Base-by-base conservation (phyloP, 64 coral and sea anemone genomes). In the Catalaphyllia jardinei region DNA sequence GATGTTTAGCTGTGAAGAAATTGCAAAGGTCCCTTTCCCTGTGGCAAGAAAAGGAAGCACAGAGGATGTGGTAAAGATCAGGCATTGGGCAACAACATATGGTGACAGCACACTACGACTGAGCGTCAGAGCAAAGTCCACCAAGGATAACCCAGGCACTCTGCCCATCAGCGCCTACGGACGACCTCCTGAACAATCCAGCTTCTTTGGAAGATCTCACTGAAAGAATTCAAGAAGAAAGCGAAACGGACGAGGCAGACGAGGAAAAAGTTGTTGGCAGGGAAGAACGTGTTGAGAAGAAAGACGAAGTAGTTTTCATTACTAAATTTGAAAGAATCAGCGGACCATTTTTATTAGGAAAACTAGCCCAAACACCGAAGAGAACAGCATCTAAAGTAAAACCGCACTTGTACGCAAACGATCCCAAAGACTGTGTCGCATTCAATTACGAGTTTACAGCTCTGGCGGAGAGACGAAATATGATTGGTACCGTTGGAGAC, bases 391-490 rank as follows among this genome's bases (percentile, higher is more conserved):
- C 67, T 87, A 74, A 73, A 87, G 85, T 52, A 74, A 87, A 87
- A 87, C 29, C 35, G n/a, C 62, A 86, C 31, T 18, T 86, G 83
- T 86, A 75, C 73, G 29, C 16, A 31, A 75, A 17, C 28, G 73
- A 75, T 75, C 29, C 73, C 49, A 60, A 73, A 87, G 65, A 87
- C 10, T 74, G 85, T 73, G 46, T 87, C 16, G 67, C 39, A 87
- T 87, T 74, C 85, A 87, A 74, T 87, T 87, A 87, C 49, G 67
- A 87, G 69, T 87, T 87, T 74, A 28, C 82, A 67, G 83, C 83
- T 29, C 83, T 86, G 64, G 24, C 74, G 85, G 69, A 87, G 42
- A 87, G 49, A 87, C 4, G 38, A 52, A 73, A 73, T 75, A 73
- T 54, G 0, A 46, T 75, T 74, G 69, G 71, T 74, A 75, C 39